Base-by-base conservation (phyloP, 1,140 invertebrate species). In the Drosophila truncata region DNA sequence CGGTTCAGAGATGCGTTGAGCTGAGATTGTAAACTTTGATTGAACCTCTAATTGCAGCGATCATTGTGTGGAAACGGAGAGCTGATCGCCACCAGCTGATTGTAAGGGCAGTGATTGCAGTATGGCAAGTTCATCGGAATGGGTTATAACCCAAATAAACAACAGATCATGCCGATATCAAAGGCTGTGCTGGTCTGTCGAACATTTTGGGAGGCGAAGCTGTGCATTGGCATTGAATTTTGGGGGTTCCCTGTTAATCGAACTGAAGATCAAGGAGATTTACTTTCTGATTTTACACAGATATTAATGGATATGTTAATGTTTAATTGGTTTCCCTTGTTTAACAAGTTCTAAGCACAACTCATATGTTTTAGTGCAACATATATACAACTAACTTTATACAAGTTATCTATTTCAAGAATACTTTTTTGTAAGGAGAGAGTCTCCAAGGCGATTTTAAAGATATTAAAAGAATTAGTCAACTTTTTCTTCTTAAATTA, bases 21-120 rank as follows among this genome's bases (percentile, higher is more conserved):
- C 50, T 10, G 33, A 66, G 59, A 35, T 63, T 20, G 75, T 79
- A 55, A 71, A 58, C 52, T 18, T 35, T 13, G 44, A 73, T 73
- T 23, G 35, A 29, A 35, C 70, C 70, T 70, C 84, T 86, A 88
- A 88, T 84, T 88, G 81, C 80, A 78, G 29, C 39, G 63, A 74
- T 83, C 65, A 67, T 18, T 49, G 65, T 39, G 65, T 70, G 25
- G 23, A 75, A 75, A 69, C 49, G 57, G 33, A 66, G 58, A 67
- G 65, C 65, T 66, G 62, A 67, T 67, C 44, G 18, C 65, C 35
- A 44, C 20, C 13, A 29, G 29, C 42, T 57, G 62, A 80, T 82
- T 82, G 75, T 65, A 58, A 72, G 80, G 75, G 62, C 71, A 64
- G 49, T 47, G 66, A 80, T 80, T 86, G 80, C 80, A 82, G 35